A percentile compares a stretch with the other conserved stretches of the same genome.
These are phyloP conservation scores for Lysandra coridon DNA, from an alignment of 2,888 invertebrate genomes.

Conservation along the genomic window DNA sequence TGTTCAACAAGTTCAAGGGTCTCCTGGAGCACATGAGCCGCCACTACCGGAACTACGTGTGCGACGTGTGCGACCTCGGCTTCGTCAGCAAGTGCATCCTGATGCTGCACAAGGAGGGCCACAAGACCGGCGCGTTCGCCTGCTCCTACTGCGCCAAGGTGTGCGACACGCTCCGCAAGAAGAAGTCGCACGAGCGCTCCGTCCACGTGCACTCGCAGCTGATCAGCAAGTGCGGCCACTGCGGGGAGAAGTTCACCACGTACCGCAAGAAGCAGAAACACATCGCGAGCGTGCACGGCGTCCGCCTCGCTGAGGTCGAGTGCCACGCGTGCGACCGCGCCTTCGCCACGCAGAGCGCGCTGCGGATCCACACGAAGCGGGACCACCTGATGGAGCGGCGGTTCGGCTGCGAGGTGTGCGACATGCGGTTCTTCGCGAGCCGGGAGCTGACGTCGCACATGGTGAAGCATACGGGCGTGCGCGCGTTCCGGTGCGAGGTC, in stretches of 20 bases:
- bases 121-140: slow-evolving; percentile 42
- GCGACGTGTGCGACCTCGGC: slow-evolving; percentile 46
- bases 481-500: slow-evolving; percentile 52
- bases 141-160: slow-evolving; percentile 46
- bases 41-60: slow-evolving; percentile 51
- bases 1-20: slow-evolving; percentile 47
- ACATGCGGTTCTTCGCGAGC: slow-evolving; percentile 48
- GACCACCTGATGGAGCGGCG: slow-evolving; percentile 43
- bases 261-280: slow-evolving; percentile 43
- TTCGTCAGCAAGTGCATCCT: slow-evolving; percentile 44
- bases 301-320: slow-evolving; percentile 40
- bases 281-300: slow-evolving; percentile 45
- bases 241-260: slow-evolving; percentile 40
- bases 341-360: slow-evolving; percentile 53
- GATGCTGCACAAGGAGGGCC: slow-evolving; percentile 36
- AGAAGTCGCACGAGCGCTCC: slow-evolving; percentile 43
- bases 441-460: slow-evolving; percentile 56
- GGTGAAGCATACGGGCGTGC: slow-evolving; percentile 53
- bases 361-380: slow-evolving; percentile 43
- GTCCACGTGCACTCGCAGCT: slow-evolving; percentile 38
- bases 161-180: slow-evolving; percentile 44
- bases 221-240: slow-evolving; percentile 50
- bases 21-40: slow-evolving; percentile 51
- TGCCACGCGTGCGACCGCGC: slow-evolving; percentile 49
- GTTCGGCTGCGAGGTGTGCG: slow-evolving; percentile 45